Percentiles rank a stretch among this genome's conserved stretches.
Evolutionary conservation across 2,888 invertebrate genomes (phyloP).

Genomic region (Dichetophora obliterata): DNA sequence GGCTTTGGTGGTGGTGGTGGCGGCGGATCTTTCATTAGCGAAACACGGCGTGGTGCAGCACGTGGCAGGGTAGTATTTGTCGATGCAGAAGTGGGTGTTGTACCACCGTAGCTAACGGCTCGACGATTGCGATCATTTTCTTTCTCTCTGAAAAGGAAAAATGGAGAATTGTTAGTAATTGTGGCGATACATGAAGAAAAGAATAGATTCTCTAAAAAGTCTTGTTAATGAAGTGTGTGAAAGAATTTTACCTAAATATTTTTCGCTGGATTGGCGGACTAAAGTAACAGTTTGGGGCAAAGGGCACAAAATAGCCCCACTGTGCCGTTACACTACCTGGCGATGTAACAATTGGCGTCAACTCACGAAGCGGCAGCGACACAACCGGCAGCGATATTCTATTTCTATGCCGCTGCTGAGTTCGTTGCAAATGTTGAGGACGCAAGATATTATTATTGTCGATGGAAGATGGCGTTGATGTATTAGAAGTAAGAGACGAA

Average conservation of each 20-base stretch:
- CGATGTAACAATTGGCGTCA: conserved; percentile 39
- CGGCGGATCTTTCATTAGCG: conserved; percentile 67
- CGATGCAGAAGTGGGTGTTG: conserved; percentile 50
- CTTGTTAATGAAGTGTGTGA: too few species aligned
- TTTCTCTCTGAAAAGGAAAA: conserved; percentile 63
- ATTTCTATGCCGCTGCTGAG: conserved; percentile 51
- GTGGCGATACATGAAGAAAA: too few species aligned
- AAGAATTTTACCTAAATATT: conserved; percentile 60
- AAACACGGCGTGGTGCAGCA: conserved; percentile 66
- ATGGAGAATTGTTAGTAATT: not conserved
- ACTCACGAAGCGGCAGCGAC: conserved; percentile 48
- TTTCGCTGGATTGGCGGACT: conserved; percentile 66
- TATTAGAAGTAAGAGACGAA: conserved; percentile 55
- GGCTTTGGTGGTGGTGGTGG: conserved; percentile 66
- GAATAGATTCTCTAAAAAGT: too few species aligned
- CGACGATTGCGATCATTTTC: conserved; percentile 68
- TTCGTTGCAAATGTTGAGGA: conserved; percentile 43
- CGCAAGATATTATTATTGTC: conserved; percentile 58
- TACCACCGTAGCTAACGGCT: conserved; percentile 66
- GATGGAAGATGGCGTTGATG: conserved; percentile 55
- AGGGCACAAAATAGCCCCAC: conserved; percentile 75
- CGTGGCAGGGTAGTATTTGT: conserved; percentile 63
- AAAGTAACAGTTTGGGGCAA: conserved; percentile 69
- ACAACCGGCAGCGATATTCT: conserved; percentile 55
- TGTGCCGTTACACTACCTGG: conserved; percentile 67